Base-by-base conservation (phyloP, 2,797 vertebrate genomes). In the Premnoplex brunnescens region DNA sequence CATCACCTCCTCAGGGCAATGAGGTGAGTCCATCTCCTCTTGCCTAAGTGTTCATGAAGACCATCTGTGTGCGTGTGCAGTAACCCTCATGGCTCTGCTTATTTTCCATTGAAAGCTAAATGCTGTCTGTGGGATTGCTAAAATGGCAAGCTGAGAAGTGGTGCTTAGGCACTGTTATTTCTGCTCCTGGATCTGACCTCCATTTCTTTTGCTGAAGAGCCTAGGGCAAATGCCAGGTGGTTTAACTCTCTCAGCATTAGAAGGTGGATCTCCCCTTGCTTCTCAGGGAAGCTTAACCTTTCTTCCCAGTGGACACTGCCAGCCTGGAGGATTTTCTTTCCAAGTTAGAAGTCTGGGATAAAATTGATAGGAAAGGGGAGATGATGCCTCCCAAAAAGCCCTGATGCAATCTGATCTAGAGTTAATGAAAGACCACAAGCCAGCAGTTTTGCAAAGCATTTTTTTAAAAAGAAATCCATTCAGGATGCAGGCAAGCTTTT, bases 71-170 rank as follows among this genome's bases (percentile, higher is more conserved):
- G 39, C 18, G 1, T n/a, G 27, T 17, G 22, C 10, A 13, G 20
- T n/a, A 75, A 13, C 14, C 37, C 13, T 59, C 44, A 27, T 0
- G 2, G 9, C 23, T 79, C n/a, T 72, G 43, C 34, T 69, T 51
- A 22, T 49, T 19, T 54, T 41, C 22, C 30, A 75, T 2, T n/a
- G 62, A 52, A 88, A 78, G 30, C 6, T 22, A 58, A 71, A 83
- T 43, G 44, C 24, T 69, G 12, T 7, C 19, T 12, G 2, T 6
- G 11, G 30, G 22, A 13, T n/a, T 89, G 93, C 56, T 8, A 3
- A 76, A 74, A 62, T 1, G 4, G 51, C 43, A 73, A 81, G 54
- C 28, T 60, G 30, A 0, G 0, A 67, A 71, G n/a, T 0, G 0
- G 9, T n/a, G 28, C 64, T 46, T 46, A 44, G 58, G 7, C 30